A percentile compares a stretch with the other conserved stretches of the same genome.
phyloP scores from a whole-genome alignment of 2,797 vertebrate species.

The Ctenopoma multispine region DNA sequence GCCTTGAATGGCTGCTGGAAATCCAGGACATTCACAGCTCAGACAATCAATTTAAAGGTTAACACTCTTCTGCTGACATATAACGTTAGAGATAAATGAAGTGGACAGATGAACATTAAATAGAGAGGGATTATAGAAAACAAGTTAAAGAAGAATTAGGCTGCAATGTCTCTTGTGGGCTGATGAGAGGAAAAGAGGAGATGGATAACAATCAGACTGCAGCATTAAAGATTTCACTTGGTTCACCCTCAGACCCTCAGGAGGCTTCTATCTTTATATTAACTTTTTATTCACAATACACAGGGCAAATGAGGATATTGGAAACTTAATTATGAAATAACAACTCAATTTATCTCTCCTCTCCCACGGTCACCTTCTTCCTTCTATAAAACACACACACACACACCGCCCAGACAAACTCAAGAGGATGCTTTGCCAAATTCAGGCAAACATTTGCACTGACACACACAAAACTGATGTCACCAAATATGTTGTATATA shows the following conservation, averaged over 20 bases:
- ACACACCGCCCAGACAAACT: constrained; percentile 28
- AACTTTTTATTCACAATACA: constrained; percentile 40
- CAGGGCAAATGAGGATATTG: constrained; percentile 22
- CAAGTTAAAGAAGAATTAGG: background rate
- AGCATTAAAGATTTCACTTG: too few species aligned
- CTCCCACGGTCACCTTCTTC: constrained; percentile 17
- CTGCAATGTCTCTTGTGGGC: constrained; percentile 20
- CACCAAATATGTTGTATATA: constrained; percentile 26
- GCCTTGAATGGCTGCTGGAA: constrained; percentile 24
- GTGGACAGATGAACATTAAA: background rate
- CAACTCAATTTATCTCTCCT: constrained; percentile 18
- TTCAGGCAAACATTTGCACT: constrained; percentile 8
- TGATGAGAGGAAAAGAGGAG: constrained; percentile 6
- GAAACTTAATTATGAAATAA: constrained; percentile 57
- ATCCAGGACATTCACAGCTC: background rate
- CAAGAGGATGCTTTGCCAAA: constrained; percentile 15
- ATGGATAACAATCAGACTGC: background rate
- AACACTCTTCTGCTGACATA: constrained; percentile 22
- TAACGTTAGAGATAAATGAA: constrained; percentile 27
- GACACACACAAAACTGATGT: constrained; percentile 23
- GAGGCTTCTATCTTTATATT: constrained; percentile 12
- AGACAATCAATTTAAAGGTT: constrained; percentile 26
- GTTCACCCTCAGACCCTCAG: constrained; percentile 11
- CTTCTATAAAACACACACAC: constrained; percentile 22
- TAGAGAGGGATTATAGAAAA: constrained; percentile 7